Base-by-base conservation (phyloP, 1,140 invertebrate species). In the Halesus radiatus region DNA sequence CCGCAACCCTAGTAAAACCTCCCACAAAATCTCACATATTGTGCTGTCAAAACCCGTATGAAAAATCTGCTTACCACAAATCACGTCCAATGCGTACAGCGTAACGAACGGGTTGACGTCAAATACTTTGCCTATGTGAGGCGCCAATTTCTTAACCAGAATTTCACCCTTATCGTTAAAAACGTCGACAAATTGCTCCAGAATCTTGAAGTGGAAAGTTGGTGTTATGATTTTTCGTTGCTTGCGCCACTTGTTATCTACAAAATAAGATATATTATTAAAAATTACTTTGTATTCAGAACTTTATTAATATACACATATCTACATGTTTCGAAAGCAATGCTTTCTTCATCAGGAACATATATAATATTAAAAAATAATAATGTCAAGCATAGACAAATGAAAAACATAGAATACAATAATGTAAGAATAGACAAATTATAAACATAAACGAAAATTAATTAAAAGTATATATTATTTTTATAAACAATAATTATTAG, bases 201-300 rank as follows among this genome's bases (percentile, higher is more conserved):
- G 89, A 79, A 98, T 96, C 83, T 93, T 93, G 85, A 97, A 97
- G 87, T 98, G 96, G 85, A 97, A 97, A 1, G 95, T 93, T 13
- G 96, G 96, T 1, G 96, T 98, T 73, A 84, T 80, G 22, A 84
- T 84, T 75, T 84, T 84, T 62, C 80, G 62, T 20, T 81, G 80
- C 58, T 50, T 56, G 16, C 64, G 58, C 83, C 83, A 84, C 78
- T 84, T 84, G 4, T 76, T 20, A 13, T 76, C 83, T 81, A 10
- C 18, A 78, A 74, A 64, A 66, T 22, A 22, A 4, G n/a, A 13
- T 2, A 13, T 45, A 45, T 13, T 29, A 3, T 29, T 29, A n/a
- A n/a, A n/a, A n/a, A n/a, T n/a, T n/a, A n/a, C n/a, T n/a, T n/a
- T n/a, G n/a, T n/a, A n/a, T n/a, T n/a, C n/a, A n/a, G n/a, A n/a